Evolutionary conservation across 2,113 vertebrate species (phyloP), one percentile per base, ranked within the genome.

Genomic region (Sylvia atricapilla): DNA sequence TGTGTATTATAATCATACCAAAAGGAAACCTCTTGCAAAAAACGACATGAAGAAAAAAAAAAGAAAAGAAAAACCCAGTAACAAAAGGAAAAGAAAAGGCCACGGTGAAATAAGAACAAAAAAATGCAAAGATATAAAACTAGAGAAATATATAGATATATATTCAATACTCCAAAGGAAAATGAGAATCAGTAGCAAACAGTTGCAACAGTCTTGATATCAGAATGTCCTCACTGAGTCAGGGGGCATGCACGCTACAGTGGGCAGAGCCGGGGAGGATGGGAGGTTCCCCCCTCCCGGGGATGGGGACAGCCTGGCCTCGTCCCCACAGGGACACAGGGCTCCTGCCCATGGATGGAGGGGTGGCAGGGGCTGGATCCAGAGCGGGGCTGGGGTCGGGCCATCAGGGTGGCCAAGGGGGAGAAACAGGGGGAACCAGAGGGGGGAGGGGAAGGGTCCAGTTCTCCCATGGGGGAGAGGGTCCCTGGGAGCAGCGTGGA

Each of bases 1-100:
- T 99, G 99, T 99, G 98, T 98, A 97, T 98, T 96, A 98, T 99
- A 98, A 99, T 99, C 98, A 98, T 98, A 98, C 98, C 94, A 83
- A 98, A 98, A 98, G 97, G 98, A 98, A 98, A 98, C 98, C 97
- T 95, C 98, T 98, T 97, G 97, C 97, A 97, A 97, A 98, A 97
- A 97, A 98, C 98, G 80, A 98, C 98, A 98, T 97, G 97, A 97
- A 97, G 96, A 96, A 97, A 94, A 97, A 89, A 93, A 97, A 95
- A 94, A 58, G 37, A 37, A 91, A 95, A 96, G 83, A 97, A 95
- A 77, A 95, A 95, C 94, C 94, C 94, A 94, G 75, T 87, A 97
- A 97, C 70, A 17, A 76, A 97, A 92, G 53, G 86, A 86, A 95
- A 93, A 84, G 49, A 90, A 95, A 97, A 97, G 46, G 95, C 95